phyloP scores from a whole-genome alignment of 2,797 vertebrate genomes.

The Austrolebias charrua region DNA sequence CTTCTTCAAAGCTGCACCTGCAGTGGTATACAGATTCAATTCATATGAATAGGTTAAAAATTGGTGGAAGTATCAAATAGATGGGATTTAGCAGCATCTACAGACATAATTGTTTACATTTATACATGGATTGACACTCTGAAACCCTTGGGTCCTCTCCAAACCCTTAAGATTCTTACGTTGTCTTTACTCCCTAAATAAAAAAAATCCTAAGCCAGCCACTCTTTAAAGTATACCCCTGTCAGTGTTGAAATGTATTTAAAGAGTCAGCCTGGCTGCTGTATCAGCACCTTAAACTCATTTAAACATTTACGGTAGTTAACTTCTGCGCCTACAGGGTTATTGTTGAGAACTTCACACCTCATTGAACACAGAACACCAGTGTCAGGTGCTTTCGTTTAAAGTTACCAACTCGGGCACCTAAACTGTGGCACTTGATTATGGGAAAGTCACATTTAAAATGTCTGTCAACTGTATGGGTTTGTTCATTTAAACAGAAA shows the following conservation, averaged over 20 bases:
- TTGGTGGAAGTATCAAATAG: too few species aligned
- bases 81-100: not conserved
- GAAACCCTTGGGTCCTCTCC: too few species aligned
- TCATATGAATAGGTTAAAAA: too few species aligned
- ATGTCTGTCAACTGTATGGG: slow-evolving; percentile 5
- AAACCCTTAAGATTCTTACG: not conserved
- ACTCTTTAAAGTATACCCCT: not conserved
- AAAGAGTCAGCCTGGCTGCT: slow-evolving; percentile 5
- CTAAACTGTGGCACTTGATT: slow-evolving; percentile 11
- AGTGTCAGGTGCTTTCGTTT: slow-evolving; percentile 23
- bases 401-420: slow-evolving; percentile 14
- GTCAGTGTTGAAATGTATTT: slow-evolving; percentile 3
- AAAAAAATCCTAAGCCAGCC: slow-evolving; percentile 10
- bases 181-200: not conserved
- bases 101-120: not conserved
- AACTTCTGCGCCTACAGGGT: slow-evolving; percentile 25
- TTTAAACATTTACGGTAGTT: slow-evolving; percentile 24
- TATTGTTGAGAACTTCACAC: slow-evolving; percentile 20
- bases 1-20: too few species aligned
- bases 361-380: slow-evolving; percentile 34
- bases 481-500: slow-evolving; percentile 7
- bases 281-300: slow-evolving; percentile 21
- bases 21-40: too few species aligned
- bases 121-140: not conserved
- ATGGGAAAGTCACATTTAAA: slow-evolving; percentile 8